Evolutionary conservation across 2,888 invertebrate species (phyloP).

Genomic region (Chirona hameri): DNA sequence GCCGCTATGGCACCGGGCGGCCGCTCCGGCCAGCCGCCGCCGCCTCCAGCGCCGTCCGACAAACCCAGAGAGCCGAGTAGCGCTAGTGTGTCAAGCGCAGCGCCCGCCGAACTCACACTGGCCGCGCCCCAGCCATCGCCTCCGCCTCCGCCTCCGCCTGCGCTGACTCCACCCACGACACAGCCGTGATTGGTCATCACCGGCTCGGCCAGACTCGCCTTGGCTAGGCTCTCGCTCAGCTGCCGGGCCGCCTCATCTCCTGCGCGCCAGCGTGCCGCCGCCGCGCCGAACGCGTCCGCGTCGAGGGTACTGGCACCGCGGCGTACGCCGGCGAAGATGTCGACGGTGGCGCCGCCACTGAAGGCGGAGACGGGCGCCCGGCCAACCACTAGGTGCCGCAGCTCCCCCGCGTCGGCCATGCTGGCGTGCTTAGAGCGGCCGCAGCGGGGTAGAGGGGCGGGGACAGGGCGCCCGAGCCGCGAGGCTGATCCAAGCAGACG

Average conservation of each 20-base stretch:
- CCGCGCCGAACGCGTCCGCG: background rate
- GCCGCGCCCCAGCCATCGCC: background rate
- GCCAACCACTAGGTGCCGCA: background rate
- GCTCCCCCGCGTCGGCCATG: background rate
- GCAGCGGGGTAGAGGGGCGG: no score
- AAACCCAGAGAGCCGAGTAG: background rate
- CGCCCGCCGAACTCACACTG: background rate
- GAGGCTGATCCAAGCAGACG: no score
- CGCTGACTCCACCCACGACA: background rate
- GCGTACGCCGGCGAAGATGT: background rate
- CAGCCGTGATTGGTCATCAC: background rate
- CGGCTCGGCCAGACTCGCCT: background rate
- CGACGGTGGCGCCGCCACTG: background rate
- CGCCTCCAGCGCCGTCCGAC: background rate
- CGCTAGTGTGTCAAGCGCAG: background rate
- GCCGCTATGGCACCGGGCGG: background rate
- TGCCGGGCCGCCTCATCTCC: background rate
- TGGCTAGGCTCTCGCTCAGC: background rate
- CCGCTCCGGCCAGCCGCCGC: background rate
- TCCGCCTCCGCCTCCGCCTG: background rate
- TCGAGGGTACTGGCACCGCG: background rate
- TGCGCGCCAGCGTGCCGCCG: background rate
- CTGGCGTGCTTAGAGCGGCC: background rate
- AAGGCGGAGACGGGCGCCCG: background rate
- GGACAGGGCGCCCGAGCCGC: no score